A percentile compares a stretch with the other conserved stretches of the same genome.
Evolutionary conservation across 2,888 invertebrate species (phyloP).

Genomic region (Brassicogethes aeneus): DNA sequence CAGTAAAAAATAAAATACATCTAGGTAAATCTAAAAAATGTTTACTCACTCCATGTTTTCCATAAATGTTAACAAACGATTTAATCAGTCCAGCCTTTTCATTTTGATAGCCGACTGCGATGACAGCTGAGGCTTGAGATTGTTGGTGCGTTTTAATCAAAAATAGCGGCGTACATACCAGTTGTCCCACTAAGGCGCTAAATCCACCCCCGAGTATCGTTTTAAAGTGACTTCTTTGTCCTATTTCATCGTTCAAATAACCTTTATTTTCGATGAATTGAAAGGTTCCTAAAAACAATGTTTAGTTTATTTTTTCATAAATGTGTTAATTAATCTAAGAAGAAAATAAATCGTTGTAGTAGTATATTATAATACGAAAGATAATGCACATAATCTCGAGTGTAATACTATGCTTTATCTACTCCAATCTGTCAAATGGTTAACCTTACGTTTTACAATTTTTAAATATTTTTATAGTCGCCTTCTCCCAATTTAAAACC

Average conservation of each 20-base stretch:
- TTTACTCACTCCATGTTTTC: conserved; percentile 45
- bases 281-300: conserved; percentile 26
- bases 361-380: no score
- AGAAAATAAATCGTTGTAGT: no score
- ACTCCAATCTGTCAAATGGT: no score
- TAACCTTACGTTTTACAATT: no score
- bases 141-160: conserved; percentile 80
- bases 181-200: conserved; percentile 61
- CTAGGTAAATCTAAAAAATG: no score
- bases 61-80: conserved; percentile 45
- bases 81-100: conserved; percentile 50
- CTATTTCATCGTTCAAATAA: conserved; percentile 43
- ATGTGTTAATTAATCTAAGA: no score
- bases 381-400: no score
- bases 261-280: conserved; percentile 28
- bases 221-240: conserved; percentile 42
- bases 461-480: no score
- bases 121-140: conserved; percentile 54
- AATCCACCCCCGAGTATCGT: conserved; percentile 47
- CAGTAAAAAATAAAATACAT: no score
- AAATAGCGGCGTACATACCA: conserved; percentile 65
- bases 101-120: conserved; percentile 82
- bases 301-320: neutral
- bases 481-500: no score
- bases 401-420: no score